phyloP scores from a whole-genome alignment of 1,140 invertebrate species.

The Penaeus japonicus region DNA sequence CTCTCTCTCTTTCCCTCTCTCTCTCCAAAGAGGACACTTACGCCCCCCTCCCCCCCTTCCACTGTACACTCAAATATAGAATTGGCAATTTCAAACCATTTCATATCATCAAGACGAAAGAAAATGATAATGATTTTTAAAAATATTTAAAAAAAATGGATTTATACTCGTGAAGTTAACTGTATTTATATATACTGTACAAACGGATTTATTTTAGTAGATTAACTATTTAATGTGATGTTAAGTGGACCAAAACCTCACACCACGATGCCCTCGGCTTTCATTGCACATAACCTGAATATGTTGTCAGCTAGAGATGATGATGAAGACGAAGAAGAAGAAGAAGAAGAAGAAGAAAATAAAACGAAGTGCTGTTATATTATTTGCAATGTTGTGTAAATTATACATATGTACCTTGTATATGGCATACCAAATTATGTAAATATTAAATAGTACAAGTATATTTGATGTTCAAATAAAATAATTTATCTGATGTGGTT shows the following conservation, averaged over 20 bases:
- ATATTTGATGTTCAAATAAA: conserved; percentile 56
- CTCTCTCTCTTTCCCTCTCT: too few relatives aligned
- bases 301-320: conserved; percentile 24
- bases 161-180: background rate
- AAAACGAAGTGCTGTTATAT: conserved; percentile 38
- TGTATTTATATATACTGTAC: conserved; percentile 36
- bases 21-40: too few relatives aligned
- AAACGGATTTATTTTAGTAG: conserved; percentile 42
- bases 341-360: background rate
- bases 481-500: conserved; percentile 47
- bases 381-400: conserved; percentile 54
- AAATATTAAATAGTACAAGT: conserved; percentile 54
- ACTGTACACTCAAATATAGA: too few relatives aligned
- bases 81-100: too few relatives aligned
- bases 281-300: conserved; percentile 28
- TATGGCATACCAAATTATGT: conserved; percentile 54
- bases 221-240: conserved; percentile 44
- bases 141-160: too few relatives aligned
- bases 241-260: conserved; percentile 42
- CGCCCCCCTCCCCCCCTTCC: too few relatives aligned
- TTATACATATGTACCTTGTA: conserved; percentile 54
- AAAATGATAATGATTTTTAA: too few relatives aligned
- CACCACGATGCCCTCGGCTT: conserved; percentile 32
- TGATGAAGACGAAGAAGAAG: too few relatives aligned
- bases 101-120: too few relatives aligned